A percentile compares a stretch with the other conserved stretches of the same genome.
phyloP scores from a whole-genome alignment of 2,797 vertebrate genomes.

The Eulemur rubriventer region DNA sequence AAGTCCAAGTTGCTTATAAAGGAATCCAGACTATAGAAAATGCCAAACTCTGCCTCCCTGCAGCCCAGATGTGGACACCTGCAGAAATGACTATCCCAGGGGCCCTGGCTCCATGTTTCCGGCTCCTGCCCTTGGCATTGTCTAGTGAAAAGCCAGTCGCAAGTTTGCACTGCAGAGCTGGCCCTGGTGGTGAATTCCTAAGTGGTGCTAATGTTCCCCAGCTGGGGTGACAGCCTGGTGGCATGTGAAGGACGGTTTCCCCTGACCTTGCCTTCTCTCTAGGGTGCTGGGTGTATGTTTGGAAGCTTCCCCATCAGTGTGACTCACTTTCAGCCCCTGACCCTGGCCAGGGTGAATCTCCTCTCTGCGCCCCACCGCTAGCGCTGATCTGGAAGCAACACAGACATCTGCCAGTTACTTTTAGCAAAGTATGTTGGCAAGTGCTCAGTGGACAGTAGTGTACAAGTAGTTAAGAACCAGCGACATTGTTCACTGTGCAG shows the following conservation, averaged over 20 bases:
- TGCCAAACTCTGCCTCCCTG: not conserved
- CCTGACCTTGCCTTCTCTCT: not conserved
- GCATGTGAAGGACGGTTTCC: not conserved
- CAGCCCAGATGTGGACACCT: not conserved
- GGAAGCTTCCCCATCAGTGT: not conserved
- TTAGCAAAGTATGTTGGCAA: constrained; percentile 2
- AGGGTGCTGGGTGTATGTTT: not conserved
- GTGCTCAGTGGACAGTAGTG: not conserved
- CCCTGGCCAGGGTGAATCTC: not conserved
- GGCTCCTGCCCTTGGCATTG: not conserved
- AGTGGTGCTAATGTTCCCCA: not conserved
- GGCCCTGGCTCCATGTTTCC: not conserved
- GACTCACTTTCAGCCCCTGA: not conserved
- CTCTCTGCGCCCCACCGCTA: not conserved
- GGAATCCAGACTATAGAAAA: not conserved
- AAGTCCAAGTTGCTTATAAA: not conserved
- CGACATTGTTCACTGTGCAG: not conserved
- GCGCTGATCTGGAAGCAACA: not conserved
- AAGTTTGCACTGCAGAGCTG: not conserved
- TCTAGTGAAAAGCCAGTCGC: not conserved
- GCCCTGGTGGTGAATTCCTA: not conserved
- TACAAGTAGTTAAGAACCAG: not conserved
- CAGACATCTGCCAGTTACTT: constrained; percentile 20
- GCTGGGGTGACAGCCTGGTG: not conserved
- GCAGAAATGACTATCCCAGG: not conserved